Percentiles rank a stretch among this genome's conserved stretches.
These are phyloP conservation scores for Epinephelus coioides DNA, from an alignment of 2,797 vertebrate genomes.

Conservation along the genomic window DNA sequence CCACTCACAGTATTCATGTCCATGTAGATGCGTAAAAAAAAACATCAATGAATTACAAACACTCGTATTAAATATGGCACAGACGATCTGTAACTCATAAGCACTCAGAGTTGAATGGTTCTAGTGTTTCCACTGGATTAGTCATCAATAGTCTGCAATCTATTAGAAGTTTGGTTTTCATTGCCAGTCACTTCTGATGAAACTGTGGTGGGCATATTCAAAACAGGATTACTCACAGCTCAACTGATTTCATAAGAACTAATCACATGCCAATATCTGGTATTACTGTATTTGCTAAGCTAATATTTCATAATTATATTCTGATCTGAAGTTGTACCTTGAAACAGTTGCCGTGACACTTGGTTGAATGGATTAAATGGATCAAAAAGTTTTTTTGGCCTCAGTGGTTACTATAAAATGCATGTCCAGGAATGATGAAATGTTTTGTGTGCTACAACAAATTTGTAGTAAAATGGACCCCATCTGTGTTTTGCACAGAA, in stretches of 20 bases:
- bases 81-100: conserved; percentile 18
- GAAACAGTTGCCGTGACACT: background rate
- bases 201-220: conserved; percentile 3
- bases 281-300: background rate
- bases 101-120: conserved; percentile 28
- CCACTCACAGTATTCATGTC: background rate
- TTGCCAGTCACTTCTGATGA: conserved; percentile 22
- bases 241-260: conserved; percentile 13
- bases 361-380: background rate
- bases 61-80: background rate
- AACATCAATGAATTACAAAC: background rate
- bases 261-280: background rate
- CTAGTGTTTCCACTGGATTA: conserved; percentile 16
- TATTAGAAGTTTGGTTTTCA: conserved; percentile 28
- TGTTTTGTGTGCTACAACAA: too few relatives aligned
- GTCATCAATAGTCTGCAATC: conserved; percentile 37
- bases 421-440: background rate
- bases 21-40: background rate
- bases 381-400: background rate
- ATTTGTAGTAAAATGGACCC: too few relatives aligned
- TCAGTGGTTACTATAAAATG: background rate
- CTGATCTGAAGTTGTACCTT: background rate
- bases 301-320: background rate
- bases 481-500: background rate
- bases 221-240: background rate